These are phyloP conservation scores for Episyrphus balteatus DNA, from an alignment of 1,140 invertebrate species.

Conservation along the genomic window DNA sequence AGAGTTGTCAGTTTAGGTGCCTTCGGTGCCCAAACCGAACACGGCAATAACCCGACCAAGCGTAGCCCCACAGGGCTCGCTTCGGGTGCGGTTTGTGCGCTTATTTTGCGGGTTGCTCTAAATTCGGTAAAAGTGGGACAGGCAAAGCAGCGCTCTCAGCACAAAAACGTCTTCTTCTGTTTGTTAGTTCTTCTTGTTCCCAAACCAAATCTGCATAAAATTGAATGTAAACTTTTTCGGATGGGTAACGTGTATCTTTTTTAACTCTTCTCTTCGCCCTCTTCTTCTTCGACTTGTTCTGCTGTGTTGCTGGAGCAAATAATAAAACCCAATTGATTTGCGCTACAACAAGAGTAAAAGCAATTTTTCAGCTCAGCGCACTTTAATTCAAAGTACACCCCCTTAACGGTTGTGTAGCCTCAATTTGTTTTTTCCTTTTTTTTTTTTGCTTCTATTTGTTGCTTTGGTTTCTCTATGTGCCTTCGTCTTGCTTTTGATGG, in stretches of 20 bases:
- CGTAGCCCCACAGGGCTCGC: conserved; percentile 9
- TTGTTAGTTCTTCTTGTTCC: background rate
- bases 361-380: conserved; percentile 4
- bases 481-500: too few species aligned
- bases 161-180: background rate
- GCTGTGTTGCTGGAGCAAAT: background rate
- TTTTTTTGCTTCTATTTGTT: too few species aligned
- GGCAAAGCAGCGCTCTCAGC: background rate
- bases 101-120: background rate
- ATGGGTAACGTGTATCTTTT: background rate
- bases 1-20: background rate
- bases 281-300: too few species aligned
- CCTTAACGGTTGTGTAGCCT: background rate
- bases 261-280: too few species aligned
- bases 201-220: background rate
- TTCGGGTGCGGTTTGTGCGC: conserved; percentile 6
- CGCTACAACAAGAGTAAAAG: background rate
- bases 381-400: conserved; percentile 1
- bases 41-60: conserved; percentile 7
- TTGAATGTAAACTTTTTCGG: background rate
- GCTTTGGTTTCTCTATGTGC: too few species aligned
- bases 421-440: too few species aligned
- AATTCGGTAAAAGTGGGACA: background rate
- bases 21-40: conserved; percentile 6
- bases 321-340: background rate